Evolutionary conservation across 2,797 vertebrate species (phyloP).

Genomic region (Phoebastria nigripes): DNA sequence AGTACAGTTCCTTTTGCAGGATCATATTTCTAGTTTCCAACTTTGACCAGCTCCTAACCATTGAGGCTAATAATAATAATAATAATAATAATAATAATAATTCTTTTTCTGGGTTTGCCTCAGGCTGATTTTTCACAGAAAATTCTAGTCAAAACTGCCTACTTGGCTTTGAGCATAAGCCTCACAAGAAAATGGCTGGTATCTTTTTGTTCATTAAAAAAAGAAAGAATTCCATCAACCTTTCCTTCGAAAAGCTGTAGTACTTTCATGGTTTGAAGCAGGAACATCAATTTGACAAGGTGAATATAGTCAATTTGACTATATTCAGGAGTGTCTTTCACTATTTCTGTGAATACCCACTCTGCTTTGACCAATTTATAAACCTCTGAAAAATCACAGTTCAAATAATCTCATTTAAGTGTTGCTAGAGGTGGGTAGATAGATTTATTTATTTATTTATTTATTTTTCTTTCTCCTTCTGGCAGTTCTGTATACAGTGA

Average conservation of each 20-base stretch:
- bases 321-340: not conserved
- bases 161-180: not conserved
- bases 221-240: not conserved
- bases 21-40: not conserved
- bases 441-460: not conserved
- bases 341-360: not conserved
- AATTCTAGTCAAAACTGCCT: not conserved
- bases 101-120: not conserved
- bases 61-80: not conserved
- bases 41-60: not conserved
- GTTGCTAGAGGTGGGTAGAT: not conserved
- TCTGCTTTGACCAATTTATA: not conserved
- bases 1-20: not conserved
- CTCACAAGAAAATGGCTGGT: not conserved
- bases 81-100: not conserved
- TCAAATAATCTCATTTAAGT: not conserved
- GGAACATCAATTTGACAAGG: not conserved
- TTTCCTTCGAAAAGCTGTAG: not conserved
- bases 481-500: not conserved
- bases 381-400: not conserved
- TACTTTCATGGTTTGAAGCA: not conserved
- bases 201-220: not conserved
- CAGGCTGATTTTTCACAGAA: not conserved
- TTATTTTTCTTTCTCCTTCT: not conserved
- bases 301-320: not conserved